Evolutionary conservation across 1,140 invertebrate genomes (phyloP).

Genomic region (Bombus superbus): DNA sequence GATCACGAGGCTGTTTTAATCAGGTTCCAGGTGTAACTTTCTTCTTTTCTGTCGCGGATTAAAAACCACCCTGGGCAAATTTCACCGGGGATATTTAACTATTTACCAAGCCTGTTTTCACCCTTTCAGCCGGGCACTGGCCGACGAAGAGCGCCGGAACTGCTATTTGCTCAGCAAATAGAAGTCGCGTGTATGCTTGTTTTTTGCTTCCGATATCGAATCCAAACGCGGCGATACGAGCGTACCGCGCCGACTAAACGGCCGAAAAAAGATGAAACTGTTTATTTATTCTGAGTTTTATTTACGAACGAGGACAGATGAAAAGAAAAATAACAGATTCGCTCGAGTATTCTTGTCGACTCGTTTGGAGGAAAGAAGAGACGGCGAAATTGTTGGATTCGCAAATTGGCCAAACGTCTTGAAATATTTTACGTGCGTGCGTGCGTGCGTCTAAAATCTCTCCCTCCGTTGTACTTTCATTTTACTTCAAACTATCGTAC

Average conservation of each 20-base stretch:
- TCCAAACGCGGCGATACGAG: background rate
- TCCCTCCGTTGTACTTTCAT: background rate
- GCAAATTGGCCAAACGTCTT: background rate
- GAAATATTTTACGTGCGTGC: background rate
- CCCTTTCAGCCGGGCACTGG: background rate
- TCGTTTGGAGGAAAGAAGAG: background rate
- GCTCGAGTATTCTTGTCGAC: too few relatives aligned
- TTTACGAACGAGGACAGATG: background rate
- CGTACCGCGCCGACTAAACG: too few relatives aligned
- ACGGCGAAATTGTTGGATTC: background rate
- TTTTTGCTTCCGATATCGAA: constrained; percentile 15
- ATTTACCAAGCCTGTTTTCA: constrained; percentile 27
- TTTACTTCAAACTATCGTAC: background rate
- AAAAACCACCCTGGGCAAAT: constrained; percentile 22
- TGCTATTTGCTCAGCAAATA: constrained; percentile 37
- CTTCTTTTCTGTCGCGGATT: background rate
- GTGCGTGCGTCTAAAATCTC: background rate
- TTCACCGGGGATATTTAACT: constrained; percentile 31
- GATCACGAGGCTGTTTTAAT: background rate
- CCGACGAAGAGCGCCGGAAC: background rate
- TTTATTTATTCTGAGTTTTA: constrained; percentile 2
- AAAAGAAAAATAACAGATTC: background rate
- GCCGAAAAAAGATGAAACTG: constrained; percentile 8
- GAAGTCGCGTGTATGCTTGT: constrained; percentile 23
- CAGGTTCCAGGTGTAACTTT: constrained; percentile 2